Base-by-base conservation (phyloP, 2,888 invertebrate species). In the Siphlonurus alternatus region DNA sequence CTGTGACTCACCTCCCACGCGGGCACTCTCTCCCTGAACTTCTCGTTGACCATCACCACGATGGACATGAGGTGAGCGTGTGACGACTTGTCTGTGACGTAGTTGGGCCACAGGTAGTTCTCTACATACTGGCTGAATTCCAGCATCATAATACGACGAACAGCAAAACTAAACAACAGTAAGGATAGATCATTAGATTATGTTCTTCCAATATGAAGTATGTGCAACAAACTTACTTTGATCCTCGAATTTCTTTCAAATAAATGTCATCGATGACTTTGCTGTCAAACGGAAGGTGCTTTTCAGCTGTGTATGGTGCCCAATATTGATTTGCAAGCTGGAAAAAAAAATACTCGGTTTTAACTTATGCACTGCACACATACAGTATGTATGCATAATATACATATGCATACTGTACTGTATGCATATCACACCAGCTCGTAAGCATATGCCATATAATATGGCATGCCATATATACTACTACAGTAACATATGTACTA, bases 1-100 rank as follows among this genome's bases (percentile, higher is more conserved):
- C n/a, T n/a, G n/a, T n/a, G n/a, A n/a, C n/a, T n/a, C n/a, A 89
- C 88, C 78, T 90, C 87, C 98, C 98, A 99, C 2, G 96, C 93
- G 66, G 91, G 92, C 7, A 98, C 95, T 63, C 98, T 80, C 76
- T 99, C 99, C 1, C 98, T 81, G 73, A 96, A 95, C 75, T 99
- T 99, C 75, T 99, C 98, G 78, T 99, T 99, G 60, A 98, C 86
- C 92, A 99, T 94, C 0, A 93, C 88, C n/a, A 95, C 90, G 68
- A 99, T 93, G 0, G 97, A 96, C 85, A 99, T 85, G 72, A 96
- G 84, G 75, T 97, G 96, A n/a, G 89, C 86, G 70, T 87, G 84
- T 1, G 88, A 82, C 1, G 93, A 86, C 69, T 79, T 76, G n/a
- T 83, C 84, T 0, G 86, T 81, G 64, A 81, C 79, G 75, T 92